Evolutionary conservation across 2,797 vertebrate species (phyloP), one percentile per base, ranked within the genome.

Genomic region (Champsocephalus esox): DNA sequence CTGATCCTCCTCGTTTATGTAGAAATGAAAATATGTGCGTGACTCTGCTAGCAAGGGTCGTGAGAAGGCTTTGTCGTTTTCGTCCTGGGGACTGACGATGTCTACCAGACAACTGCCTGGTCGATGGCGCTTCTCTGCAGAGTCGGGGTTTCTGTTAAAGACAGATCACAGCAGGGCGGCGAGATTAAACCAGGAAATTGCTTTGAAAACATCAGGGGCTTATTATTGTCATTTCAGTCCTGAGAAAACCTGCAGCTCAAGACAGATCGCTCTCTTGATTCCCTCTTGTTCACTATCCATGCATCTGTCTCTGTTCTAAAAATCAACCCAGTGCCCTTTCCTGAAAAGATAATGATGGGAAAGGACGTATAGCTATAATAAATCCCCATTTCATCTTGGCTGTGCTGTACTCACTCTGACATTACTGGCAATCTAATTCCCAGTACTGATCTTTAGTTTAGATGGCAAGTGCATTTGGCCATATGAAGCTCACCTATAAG

Each of bases 11-110:
- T 97, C 95, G n/a, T 91, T 96, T 86, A 97, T 95, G 69, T 95
- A 96, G 89, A 96, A 98, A 69, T 97, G 96, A 81, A 97, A 96
- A 64, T 96, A 94, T 0, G 96, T 95, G 72, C 91, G 93, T 2
- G 96, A 93, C 69, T 95, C 95, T 4, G 94, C 92, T 0, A 92
- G 85, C 67, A 92, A 79, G 0, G 95, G 96, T 3, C 71, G 93
- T 52, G 93, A 95, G 85, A 96, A 96, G 69, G 92, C 93, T 66
- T 93, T 95, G 46, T 96, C 94, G 0, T 84, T 86, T 66, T 92
- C 84, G 0, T 91, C 86, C 66, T 82, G 81, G 0, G 93, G 88
- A 3, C 94, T 89, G 13, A 82, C 32, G 34, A 94, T 91, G 59
- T 96, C 95, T 3, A 94, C 88, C 70, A 95, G 91, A 81, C 96